Percentiles rank a stretch among this genome's conserved stretches.
Conservation (phyloP, 2,113 vertebrate genomes). For the Sebastes schlegelii region DNA sequence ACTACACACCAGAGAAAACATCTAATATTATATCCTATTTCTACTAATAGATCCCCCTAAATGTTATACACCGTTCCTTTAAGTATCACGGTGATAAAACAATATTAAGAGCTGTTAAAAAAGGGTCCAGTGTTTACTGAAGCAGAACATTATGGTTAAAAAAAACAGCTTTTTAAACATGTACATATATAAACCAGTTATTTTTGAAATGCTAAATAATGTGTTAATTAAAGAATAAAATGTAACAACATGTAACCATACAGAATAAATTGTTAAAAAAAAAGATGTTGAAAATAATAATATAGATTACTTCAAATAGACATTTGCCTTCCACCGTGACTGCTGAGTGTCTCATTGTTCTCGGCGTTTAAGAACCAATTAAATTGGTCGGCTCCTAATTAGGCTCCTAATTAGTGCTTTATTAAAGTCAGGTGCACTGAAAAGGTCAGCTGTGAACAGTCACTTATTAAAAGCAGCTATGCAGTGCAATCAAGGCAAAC, state of each 20-base stretch:
- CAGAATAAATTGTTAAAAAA: background rate
- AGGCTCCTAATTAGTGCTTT: constrained; percentile 37
- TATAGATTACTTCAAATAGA: background rate
- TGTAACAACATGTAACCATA: background rate
- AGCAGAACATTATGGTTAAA: background rate
- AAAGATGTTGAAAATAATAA: background rate
- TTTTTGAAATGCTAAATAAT: background rate
- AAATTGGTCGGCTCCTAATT: constrained; percentile 13
- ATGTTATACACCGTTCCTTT: no score
- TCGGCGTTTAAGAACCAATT: constrained; percentile 18
- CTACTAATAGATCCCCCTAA: no score
- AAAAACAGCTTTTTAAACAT: background rate
- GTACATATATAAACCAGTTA: background rate
- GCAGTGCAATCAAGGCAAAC: constrained; percentile 7
- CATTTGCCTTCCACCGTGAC: constrained; percentile 9
- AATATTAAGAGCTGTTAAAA: background rate
- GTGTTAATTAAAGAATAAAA: background rate
- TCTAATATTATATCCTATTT: no score
- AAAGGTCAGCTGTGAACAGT: constrained; percentile 35
- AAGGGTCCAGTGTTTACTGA: background rate
- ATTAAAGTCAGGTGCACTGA: constrained; percentile 32
- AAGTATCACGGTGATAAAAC: background rate
- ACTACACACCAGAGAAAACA: no score
- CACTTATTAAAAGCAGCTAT: constrained; percentile 28
- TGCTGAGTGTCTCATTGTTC: constrained; percentile 41